Evolutionary conservation across 2,113 vertebrate genomes (phyloP), one percentile per base, ranked within the genome.

Genomic region (Cricetomys ansorgei): DNA sequence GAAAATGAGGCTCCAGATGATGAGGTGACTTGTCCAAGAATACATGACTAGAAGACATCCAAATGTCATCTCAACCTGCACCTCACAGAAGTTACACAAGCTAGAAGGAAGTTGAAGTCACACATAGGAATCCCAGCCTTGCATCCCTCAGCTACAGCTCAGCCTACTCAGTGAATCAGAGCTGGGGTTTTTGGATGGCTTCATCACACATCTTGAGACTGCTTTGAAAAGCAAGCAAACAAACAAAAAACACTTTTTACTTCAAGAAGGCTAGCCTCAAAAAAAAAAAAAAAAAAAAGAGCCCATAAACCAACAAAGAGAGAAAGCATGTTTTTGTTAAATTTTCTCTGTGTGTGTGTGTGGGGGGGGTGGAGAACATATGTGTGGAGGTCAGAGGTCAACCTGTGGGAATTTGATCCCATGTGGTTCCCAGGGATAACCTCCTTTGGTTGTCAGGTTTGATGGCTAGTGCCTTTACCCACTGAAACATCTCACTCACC

Each of bases 31-130:
- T 65, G 4, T 7, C 53, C 25, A 45, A 77, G 12, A 57, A 29
- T 21, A 17, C 37, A 88, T 29, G 15, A 4, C 27, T 64, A 31
- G 21, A 50, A 7, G 27, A 0, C 12, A 11, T 5, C 0, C 0
- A 6, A 3, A 25, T 10, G 4, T 9, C 10, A 57, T 53, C 87
- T 62, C 67, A 72, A 48, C 3, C 40, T 40, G 7, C 2, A 64
- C 31, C 69, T 79, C 40, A 70, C 6, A 27, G 25, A 59, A 88
- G 25, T 37, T 55, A 64, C n/a, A 19, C 55, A 50, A 12, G 27
- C 48, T 55, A 43, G 55, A 7, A 21, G 31, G 4, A 1, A 34
- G 27, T 65, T 43, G 25, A 79, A 65, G n/a, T 88, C 48, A 5
- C 50, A 1, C 15, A 48, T 13, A 53, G 72, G 40, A 88, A 50